A percentile compares a stretch with the other conserved stretches of the same genome.
These are phyloP conservation scores for Himalopsyche kuldschensis DNA, from an alignment of 2,888 invertebrate species.

Conservation along the genomic window DNA sequence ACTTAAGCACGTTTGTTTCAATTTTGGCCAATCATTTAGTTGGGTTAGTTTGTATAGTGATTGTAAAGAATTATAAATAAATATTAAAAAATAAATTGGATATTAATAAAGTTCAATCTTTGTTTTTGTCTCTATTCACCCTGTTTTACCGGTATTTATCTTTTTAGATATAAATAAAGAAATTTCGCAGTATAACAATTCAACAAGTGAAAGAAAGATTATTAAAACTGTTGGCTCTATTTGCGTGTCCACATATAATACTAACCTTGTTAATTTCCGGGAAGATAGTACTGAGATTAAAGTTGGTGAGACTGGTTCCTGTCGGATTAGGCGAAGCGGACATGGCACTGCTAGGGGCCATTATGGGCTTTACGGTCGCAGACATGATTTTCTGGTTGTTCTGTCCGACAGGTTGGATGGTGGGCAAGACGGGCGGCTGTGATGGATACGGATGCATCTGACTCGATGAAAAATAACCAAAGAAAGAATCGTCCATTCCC, in stretches of 20 bases:
- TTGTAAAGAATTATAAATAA: too few relatives aligned
- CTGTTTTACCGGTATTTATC: too few relatives aligned
- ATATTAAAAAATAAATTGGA: too few relatives aligned
- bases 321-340: constrained; percentile 13
- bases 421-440: background rate
- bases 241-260: background rate
- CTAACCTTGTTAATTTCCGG: constrained; percentile 76
- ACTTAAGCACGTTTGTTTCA: too few relatives aligned
- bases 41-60: too few relatives aligned
- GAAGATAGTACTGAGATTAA: constrained; percentile 81
- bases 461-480: constrained; percentile 28
- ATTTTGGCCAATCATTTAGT: too few relatives aligned
- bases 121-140: too few relatives aligned
- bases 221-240: background rate
- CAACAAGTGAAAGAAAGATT: too few relatives aligned
- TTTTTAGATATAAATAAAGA: too few relatives aligned
- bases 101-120: too few relatives aligned
- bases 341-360: background rate
- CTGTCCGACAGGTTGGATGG: background rate
- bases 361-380: background rate
- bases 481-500: constrained; percentile 14
- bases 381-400: constrained; percentile 2
- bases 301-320: constrained; percentile 65
- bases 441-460: constrained; percentile 36
- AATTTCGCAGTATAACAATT: too few relatives aligned